A percentile compares a stretch with the other conserved stretches of the same genome.
Conservation (phyloP, 2,888 invertebrate genomes). For the Leucania comma region DNA sequence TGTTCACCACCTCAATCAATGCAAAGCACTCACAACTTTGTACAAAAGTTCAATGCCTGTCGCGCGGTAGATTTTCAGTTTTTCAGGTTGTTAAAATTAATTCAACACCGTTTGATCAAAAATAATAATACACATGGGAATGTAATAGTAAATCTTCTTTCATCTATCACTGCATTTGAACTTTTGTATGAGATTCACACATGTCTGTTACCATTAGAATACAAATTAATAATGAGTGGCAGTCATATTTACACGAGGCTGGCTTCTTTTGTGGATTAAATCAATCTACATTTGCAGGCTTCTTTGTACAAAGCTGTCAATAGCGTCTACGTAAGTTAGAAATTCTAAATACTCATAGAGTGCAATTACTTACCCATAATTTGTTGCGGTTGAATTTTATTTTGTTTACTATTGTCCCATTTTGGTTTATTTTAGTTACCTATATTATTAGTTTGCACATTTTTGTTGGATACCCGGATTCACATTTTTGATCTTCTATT, state of each 20-base stretch:
- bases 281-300: constrained; percentile 74
- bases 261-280: constrained; percentile 72
- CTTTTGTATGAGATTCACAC: constrained; percentile 76
- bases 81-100: neutral
- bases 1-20: constrained; percentile 66
- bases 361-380: constrained; percentile 81
- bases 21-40: constrained; percentile 81
- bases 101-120: neutral
- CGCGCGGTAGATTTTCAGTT: constrained; percentile 31
- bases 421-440: constrained; percentile 56
- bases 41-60: constrained; percentile 86
- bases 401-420: constrained; percentile 62
- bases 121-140: constrained; percentile 22
- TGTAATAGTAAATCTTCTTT: constrained; percentile 19
- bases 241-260: constrained; percentile 74
- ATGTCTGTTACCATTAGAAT: constrained; percentile 58
- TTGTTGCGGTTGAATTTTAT: constrained; percentile 54
- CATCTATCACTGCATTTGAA: constrained; percentile 70
- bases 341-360: constrained; percentile 50
- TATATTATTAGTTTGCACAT: constrained; percentile 67
- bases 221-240: constrained; percentile 75
- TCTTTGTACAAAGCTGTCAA: constrained; percentile 87
- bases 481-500: constrained; percentile 83
- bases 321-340: constrained; percentile 65
- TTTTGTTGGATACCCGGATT: constrained; percentile 72